A percentile compares a stretch with the other conserved stretches of the same genome.
Evolutionary conservation across 2,888 invertebrate species (phyloP).

Genomic region (Psylliodes chrysocephalus): DNA sequence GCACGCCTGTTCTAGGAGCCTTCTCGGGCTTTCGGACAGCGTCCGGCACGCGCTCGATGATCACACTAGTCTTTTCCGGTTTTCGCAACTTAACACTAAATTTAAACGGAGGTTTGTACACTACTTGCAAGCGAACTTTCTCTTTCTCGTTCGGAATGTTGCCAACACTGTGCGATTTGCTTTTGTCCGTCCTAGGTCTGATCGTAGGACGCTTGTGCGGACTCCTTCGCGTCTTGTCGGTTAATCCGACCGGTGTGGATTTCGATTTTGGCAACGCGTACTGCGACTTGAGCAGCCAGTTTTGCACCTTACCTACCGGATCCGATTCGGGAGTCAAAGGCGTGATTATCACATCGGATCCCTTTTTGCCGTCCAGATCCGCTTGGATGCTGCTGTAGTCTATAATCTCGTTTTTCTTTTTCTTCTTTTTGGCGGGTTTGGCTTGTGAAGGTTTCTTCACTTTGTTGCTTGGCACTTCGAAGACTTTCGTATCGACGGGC

Average conservation of each 20-base stretch:
- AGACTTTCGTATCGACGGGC: constrained; percentile 57
- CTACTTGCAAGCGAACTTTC: constrained; percentile 83
- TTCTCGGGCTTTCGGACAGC: constrained; percentile 50
- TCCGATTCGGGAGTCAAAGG: constrained; percentile 64
- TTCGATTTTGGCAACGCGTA: constrained; percentile 81
- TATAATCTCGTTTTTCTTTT: constrained; percentile 79
- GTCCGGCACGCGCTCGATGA: constrained; percentile 69
- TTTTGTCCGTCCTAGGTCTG: constrained; percentile 67
- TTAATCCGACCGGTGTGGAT: constrained; percentile 82
- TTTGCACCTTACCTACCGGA: constrained; percentile 82
- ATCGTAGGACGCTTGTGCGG: constrained; percentile 64
- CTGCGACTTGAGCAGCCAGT: constrained; percentile 83
- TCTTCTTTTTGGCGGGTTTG: constrained; percentile 66
- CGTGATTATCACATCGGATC: constrained; percentile 64
- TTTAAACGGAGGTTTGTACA: constrained; percentile 88
- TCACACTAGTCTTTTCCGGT: constrained; percentile 74
- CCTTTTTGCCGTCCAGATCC: constrained; percentile 68
- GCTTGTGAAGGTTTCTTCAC: constrained; percentile 61
- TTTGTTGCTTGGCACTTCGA: constrained; percentile 62
- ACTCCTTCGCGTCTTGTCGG: constrained; percentile 68
- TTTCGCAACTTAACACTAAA: constrained; percentile 83
- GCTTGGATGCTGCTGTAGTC: constrained; percentile 80
- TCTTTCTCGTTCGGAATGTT: constrained; percentile 71
- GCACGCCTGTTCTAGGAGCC: constrained; percentile 64
- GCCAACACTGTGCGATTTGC: constrained; percentile 74